Evolutionary conservation across 2,888 invertebrate species (phyloP).

Genomic region (Odontocerum albicorne): DNA sequence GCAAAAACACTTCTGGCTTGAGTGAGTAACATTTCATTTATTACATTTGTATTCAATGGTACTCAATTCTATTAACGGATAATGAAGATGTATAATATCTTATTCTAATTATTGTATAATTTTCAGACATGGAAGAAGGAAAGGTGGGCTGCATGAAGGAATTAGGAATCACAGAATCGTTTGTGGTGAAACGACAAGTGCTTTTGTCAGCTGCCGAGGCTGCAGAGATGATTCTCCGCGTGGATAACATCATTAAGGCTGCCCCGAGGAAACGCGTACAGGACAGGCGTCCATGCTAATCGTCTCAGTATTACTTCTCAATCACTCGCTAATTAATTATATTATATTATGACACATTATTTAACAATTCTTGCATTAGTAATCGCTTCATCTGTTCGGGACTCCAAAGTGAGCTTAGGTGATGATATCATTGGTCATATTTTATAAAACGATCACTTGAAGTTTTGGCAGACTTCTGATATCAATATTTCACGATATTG

Average conservation of each 20-base stretch:
- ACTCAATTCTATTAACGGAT: background rate
- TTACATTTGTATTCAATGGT: background rate
- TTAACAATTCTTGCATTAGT: no score
- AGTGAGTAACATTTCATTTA: slow-evolving; percentile 53
- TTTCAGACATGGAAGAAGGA: slow-evolving; percentile 84
- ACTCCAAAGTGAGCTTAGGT: no score
- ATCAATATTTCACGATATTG: no score
- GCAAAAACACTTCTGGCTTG: slow-evolving; percentile 75
- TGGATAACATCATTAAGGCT: slow-evolving; percentile 94
- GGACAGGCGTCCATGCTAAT: slow-evolving; percentile 83
- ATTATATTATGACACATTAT: no score
- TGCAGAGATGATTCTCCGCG: slow-evolving; percentile 97
- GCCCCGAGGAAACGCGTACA: slow-evolving; percentile 86
- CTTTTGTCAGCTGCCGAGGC: slow-evolving; percentile 94
- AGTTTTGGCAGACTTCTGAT: no score
- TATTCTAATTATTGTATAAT: background rate
- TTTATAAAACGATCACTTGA: no score
- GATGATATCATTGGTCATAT: no score
- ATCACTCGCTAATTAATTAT: no score
- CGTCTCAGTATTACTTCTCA: slow-evolving; percentile 24
- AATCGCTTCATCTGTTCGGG: no score
- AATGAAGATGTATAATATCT: background rate
- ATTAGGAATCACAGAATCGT: slow-evolving; percentile 95
- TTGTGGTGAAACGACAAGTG: slow-evolving; percentile 95
- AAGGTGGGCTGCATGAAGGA: slow-evolving; percentile 86